A percentile compares a stretch with the other conserved stretches of the same genome.
Conservation (phyloP, 2,113 vertebrate genomes). For the Apeltes quadracus region DNA sequence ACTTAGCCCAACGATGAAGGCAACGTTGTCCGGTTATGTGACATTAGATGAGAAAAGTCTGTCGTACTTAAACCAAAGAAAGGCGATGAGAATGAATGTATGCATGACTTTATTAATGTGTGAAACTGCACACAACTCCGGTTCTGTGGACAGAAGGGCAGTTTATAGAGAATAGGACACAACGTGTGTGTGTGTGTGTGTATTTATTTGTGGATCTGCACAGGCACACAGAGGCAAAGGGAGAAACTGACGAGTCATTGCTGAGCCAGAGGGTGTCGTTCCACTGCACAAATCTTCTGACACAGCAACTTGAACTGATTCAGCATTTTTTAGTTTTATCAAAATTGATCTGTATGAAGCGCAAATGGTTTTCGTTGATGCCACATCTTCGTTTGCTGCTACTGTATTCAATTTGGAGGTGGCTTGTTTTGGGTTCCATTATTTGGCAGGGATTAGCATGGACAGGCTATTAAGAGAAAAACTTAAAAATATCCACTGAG, state of each 20-base stretch:
- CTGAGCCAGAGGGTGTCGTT: constrained; percentile 16
- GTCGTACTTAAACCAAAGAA: constrained; percentile 7
- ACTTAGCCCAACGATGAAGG: constrained; percentile 24
- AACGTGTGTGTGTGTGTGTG: constrained; percentile 1
- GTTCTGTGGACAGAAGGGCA: constrained; percentile 33
- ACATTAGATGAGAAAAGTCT: constrained; percentile 15
- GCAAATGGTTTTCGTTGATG: neutral
- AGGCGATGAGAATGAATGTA: neutral
- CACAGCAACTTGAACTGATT: constrained; percentile 5
- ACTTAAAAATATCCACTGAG: constrained; percentile 49
- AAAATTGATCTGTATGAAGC: neutral
- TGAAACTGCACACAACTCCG: constrained; percentile 43
- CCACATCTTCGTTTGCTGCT: neutral
- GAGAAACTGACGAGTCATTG: constrained; percentile 62
- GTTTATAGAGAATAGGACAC: constrained; percentile 2
- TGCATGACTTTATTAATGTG: neutral
- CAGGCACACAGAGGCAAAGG: constrained; percentile 33
- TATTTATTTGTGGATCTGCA: constrained; percentile 28
- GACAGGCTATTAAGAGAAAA: neutral
- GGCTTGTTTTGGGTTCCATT: neutral
- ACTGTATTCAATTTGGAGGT: neutral
- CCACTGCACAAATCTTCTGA: constrained; percentile 15
- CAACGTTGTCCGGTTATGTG: constrained; percentile 14
- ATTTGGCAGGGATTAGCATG: neutral
- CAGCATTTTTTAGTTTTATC: neutral